Conservation (phyloP, 2,113 vertebrate species). For the Psammodynastes pulverulentus region DNA sequence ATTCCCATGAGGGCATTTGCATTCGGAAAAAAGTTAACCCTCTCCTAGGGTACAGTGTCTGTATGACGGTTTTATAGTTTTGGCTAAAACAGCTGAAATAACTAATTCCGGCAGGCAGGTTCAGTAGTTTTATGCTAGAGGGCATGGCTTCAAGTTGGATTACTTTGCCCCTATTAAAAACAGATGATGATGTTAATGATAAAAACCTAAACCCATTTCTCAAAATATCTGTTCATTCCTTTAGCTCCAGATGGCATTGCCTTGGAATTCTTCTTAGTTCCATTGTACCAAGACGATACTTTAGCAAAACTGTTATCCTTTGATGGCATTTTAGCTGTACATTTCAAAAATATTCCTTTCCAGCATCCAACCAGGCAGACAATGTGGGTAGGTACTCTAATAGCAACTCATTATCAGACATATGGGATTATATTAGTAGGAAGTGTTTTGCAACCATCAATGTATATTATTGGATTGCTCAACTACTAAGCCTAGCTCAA, state of each 20-base stretch:
- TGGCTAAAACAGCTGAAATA: conserved; percentile 43
- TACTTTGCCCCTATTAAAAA: background rate
- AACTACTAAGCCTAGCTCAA: background rate
- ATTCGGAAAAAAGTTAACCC: conserved; percentile 69
- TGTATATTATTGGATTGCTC: background rate
- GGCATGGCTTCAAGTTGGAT: background rate
- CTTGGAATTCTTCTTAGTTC: background rate
- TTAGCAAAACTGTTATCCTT: background rate
- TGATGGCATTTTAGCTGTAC: background rate
- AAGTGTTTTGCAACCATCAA: background rate
- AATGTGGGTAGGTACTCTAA: background rate
- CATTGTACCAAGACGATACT: background rate
- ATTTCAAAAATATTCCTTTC: background rate
- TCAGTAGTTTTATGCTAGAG: background rate
- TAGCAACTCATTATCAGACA: background rate
- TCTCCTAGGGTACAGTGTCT: conserved; percentile 63
- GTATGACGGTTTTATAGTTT: conserved; percentile 27
- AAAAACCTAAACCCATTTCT: background rate
- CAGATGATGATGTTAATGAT: background rate
- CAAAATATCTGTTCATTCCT: background rate
- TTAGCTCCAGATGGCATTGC: background rate
- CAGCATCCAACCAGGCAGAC: background rate
- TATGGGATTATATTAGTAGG: background rate
- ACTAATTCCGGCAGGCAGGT: background rate
- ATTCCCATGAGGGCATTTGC: conserved; percentile 79